These are phyloP conservation scores for Xylocampa areola DNA, from an alignment of 2,888 invertebrate species.

Conservation along the genomic window DNA sequence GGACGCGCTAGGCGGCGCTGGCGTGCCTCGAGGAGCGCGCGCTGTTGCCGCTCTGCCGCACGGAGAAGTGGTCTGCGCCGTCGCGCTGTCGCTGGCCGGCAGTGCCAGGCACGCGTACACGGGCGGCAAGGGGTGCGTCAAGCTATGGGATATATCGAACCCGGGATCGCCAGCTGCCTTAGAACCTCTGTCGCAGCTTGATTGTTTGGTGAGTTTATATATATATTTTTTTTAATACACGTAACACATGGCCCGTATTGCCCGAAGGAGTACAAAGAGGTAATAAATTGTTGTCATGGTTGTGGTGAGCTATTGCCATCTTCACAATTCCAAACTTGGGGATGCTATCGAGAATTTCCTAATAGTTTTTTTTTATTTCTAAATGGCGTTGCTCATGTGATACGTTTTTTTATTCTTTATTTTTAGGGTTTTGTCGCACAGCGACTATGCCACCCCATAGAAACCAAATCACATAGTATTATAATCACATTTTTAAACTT, in stretches of 20 bases:
- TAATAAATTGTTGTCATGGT: too few relatives aligned
- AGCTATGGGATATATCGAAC: constrained; percentile 98
- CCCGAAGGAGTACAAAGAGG: too few relatives aligned
- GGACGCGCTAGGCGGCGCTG: constrained; percentile 97
- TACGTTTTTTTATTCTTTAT: too few relatives aligned
- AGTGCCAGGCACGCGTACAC: constrained; percentile 98
- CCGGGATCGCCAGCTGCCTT: constrained; percentile 95
- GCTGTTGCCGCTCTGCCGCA: constrained; percentile 97
- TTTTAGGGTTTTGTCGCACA: too few relatives aligned
- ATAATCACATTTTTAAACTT: too few relatives aligned
- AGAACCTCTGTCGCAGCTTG: constrained; percentile 96
- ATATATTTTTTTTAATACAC: background rate
- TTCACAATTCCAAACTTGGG: too few relatives aligned
- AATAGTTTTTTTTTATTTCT: too few relatives aligned
- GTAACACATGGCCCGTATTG: background rate
- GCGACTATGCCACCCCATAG: too few relatives aligned
- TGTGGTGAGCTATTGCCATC: too few relatives aligned
- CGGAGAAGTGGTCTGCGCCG: constrained; percentile 99
- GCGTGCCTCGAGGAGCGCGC: constrained; percentile 97
- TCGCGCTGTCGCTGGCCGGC: constrained; percentile 94
- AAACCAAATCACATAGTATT: too few relatives aligned
- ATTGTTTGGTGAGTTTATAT: constrained; percentile 92
- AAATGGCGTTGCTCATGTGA: too few relatives aligned
- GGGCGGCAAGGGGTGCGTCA: constrained; percentile 99
- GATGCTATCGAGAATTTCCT: too few relatives aligned